A percentile compares a stretch with the other conserved stretches of the same genome.
Conservation (phyloP, 2,797 vertebrate species). For the Spheniscus humboldti region DNA sequence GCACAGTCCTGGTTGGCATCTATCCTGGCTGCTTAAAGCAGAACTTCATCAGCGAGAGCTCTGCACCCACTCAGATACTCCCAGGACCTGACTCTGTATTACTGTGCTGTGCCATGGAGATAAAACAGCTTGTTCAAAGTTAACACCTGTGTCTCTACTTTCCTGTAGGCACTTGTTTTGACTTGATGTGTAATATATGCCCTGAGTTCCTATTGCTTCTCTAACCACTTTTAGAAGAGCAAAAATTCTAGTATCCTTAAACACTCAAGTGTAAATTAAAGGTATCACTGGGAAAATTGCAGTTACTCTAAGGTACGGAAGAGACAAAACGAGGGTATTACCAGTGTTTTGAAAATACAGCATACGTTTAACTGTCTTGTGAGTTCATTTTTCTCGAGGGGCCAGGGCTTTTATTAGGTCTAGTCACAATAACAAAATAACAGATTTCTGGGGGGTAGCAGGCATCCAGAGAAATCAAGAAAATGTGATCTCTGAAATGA, state of each 20-base stretch:
- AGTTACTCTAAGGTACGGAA: background rate
- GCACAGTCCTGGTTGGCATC: rapidly evolving
- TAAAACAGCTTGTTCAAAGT: background rate
- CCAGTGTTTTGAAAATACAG: background rate
- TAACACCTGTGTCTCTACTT: background rate
- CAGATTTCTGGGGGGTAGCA: background rate
- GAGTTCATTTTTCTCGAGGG: background rate
- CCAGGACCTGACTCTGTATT: background rate
- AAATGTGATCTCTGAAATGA: background rate
- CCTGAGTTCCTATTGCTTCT: background rate
- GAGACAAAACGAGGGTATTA: background rate
- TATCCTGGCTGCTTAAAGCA: background rate
- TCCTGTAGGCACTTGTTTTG: background rate
- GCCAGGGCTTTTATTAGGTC: background rate
- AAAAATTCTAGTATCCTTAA: background rate
- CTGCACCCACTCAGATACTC: background rate
- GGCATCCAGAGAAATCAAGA: background rate
- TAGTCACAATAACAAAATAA: background rate
- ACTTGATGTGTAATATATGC: background rate
- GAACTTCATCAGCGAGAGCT: background rate
- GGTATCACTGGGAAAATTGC: background rate
- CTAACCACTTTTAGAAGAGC: background rate
- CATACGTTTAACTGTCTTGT: background rate
- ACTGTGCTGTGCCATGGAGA: background rate
- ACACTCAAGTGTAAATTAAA: background rate